Evolutionary conservation across 2,113 vertebrate species (phyloP).

Genomic region (Neomonachus schauinslandi): DNA sequence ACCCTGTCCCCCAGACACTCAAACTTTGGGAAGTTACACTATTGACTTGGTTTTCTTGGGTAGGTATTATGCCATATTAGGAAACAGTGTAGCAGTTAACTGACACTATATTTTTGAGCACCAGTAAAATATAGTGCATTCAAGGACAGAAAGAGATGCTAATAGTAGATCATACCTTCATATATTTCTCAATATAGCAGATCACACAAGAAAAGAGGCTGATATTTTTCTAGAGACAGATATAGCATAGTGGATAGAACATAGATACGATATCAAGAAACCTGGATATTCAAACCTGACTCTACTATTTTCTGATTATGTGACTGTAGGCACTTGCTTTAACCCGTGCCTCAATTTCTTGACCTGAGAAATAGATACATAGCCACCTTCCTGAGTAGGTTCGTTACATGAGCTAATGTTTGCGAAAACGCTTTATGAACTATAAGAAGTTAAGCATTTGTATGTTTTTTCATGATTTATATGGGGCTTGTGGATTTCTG

Average conservation of each 20-base stretch:
- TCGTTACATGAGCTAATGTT: not conserved
- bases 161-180: not conserved
- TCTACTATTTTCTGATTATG: not conserved
- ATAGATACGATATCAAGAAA: not conserved
- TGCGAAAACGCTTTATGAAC: constrained; percentile 10
- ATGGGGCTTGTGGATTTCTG: not conserved
- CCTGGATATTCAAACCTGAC: not conserved
- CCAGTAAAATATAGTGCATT: not conserved
- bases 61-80: not conserved
- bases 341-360: not conserved
- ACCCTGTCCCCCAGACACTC: not conserved
- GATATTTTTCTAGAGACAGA: not conserved
- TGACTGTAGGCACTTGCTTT: not conserved
- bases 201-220: not conserved
- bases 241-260: not conserved
- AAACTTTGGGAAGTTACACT: not conserved
- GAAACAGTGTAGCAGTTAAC: not conserved
- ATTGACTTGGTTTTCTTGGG: not conserved
- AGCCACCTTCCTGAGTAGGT: not conserved
- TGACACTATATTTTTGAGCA: not conserved
- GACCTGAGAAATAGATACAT: not conserved
- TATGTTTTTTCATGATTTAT: not conserved
- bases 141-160: not conserved
- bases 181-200: not conserved
- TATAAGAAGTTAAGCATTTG: not conserved